phyloP scores from a whole-genome alignment of 2,113 vertebrate species.

The Myrmophylax atrothorax region DNA sequence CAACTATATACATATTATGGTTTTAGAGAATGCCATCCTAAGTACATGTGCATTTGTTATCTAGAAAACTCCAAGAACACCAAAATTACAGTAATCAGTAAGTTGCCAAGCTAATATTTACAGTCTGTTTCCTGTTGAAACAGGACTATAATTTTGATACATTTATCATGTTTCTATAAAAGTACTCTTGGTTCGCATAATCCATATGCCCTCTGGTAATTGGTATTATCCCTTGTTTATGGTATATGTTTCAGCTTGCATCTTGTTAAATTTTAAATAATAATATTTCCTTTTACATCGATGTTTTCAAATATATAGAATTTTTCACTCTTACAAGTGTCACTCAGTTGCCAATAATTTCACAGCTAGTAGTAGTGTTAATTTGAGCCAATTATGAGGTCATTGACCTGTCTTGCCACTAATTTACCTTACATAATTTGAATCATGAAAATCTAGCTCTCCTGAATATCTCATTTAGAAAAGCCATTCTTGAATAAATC shows the following conservation, averaged over 20 bases:
- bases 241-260: neutral
- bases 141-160: neutral
- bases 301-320: neutral
- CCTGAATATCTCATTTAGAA: neutral
- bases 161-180: neutral
- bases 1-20: rapidly evolving
- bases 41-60: neutral
- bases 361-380: neutral
- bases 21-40: neutral
- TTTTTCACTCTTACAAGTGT: neutral
- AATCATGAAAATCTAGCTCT: neutral
- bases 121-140: neutral
- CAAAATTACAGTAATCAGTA: neutral
- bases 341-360: neutral
- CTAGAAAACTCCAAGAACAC: neutral
- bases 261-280: neutral
- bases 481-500: neutral
- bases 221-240: neutral
- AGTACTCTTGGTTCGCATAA: neutral
- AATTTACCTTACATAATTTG: neutral
- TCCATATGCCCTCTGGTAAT: neutral
- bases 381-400: slow-evolving; percentile 16
- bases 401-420: neutral
- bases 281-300: neutral
- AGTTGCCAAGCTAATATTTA: neutral